phyloP scores from a whole-genome alignment of 2,113 vertebrate genomes.

The Leucosticte australis region DNA sequence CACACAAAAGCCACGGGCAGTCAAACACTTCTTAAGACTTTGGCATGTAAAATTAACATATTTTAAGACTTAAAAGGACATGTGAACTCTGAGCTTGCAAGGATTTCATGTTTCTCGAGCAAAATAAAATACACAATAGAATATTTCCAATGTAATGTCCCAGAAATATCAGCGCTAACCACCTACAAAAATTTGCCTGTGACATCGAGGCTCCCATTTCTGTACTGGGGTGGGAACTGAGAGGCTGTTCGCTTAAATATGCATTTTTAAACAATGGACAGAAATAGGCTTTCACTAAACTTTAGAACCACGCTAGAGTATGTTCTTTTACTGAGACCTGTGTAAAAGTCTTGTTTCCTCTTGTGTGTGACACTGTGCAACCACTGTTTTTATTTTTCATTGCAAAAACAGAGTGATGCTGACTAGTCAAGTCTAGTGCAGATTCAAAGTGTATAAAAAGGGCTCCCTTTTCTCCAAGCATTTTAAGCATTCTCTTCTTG shows the following conservation, averaged over 20 bases:
- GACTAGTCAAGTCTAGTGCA: not conserved
- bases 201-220: not conserved
- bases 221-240: not conserved
- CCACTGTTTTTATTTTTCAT: not conserved
- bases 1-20: conserved; percentile 73
- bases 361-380: not conserved
- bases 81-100: not conserved
- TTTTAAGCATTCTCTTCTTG: not conserved
- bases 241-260: not conserved
- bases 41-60: conserved; percentile 75
- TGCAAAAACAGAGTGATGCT: not conserved
- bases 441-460: not conserved
- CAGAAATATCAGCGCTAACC: not conserved
- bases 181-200: not conserved
- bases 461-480: not conserved
- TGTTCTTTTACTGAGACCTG: not conserved
- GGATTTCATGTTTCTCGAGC: not conserved
- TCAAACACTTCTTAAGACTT: conserved; percentile 77
- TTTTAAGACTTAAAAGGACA: conserved; percentile 69
- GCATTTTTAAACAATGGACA: not conserved
- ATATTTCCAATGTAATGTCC: not conserved
- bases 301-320: not conserved
- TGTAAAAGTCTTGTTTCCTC: not conserved
- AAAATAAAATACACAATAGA: conserved; percentile 12
- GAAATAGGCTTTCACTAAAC: not conserved